phyloP scores from a whole-genome alignment of 2,797 vertebrate genomes.

The Anguilla pacifica region DNA sequence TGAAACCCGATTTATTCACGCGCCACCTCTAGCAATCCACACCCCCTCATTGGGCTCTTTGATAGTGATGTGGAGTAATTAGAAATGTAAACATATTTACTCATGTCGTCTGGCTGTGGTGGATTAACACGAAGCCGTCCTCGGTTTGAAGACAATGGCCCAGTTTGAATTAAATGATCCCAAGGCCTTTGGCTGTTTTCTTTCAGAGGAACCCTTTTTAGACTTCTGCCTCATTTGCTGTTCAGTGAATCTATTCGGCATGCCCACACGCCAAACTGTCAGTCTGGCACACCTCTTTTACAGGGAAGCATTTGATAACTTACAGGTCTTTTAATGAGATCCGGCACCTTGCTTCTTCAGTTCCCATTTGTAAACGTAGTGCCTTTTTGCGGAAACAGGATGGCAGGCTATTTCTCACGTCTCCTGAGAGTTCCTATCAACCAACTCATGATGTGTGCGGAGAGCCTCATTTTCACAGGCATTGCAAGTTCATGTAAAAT shows the following conservation, averaged over 20 bases:
- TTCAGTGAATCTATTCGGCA: background rate
- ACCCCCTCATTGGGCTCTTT: background rate
- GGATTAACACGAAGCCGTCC: background rate
- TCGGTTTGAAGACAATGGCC: background rate
- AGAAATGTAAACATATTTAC: slow-evolving; percentile 9
- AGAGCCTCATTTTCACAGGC: background rate
- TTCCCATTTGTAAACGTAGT: background rate
- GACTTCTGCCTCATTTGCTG: background rate
- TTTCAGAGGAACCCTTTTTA: background rate
- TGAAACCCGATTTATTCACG: background rate
- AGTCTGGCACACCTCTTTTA: background rate
- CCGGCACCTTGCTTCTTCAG: background rate
- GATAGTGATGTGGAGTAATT: slow-evolving; percentile 4
- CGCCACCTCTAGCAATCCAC: background rate
- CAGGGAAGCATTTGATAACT: background rate
- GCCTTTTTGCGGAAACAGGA: background rate
- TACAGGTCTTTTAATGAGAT: background rate
- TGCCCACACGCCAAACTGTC: background rate
- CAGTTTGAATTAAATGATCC: background rate
- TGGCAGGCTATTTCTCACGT: background rate
- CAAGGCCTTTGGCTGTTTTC: background rate
- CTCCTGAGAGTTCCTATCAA: background rate
- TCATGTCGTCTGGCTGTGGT: background rate
- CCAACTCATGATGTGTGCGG: background rate
- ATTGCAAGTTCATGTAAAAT: background rate